Base-by-base conservation (phyloP, 2,797 vertebrate genomes). In the Acanthurus tractus region DNA sequence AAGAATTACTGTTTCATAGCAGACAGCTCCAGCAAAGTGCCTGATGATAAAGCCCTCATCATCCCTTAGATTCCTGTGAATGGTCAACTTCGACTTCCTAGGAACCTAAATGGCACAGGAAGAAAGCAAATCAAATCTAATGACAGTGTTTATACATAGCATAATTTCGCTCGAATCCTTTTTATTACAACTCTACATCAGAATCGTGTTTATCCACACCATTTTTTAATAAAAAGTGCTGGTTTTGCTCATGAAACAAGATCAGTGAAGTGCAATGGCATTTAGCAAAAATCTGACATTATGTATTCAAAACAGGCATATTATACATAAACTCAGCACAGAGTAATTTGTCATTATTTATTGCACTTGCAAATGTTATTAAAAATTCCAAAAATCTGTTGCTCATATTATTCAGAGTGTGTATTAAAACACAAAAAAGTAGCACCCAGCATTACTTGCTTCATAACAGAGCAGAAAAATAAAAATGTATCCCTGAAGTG, bases 11-110 rank as follows among this genome's bases (percentile, higher is more conserved):
- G 98, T 99, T 90, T 99, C 97, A n/a, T 99, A 99, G 94, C 98
- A 99, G 13, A 99, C 98, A 0, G 98, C 98, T 90, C 98, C 98
- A 14, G 98, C 98, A 84, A 99, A 99, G 91, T 99, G 98, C 44
- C 98, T 95, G 88, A 99, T 89, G 58, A 99, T 97, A 64, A 99
- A 99, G 77, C 98, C 98, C 86, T 99, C 98, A 0, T 99, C 98
- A 23, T 99, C 98, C 82, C 98, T 94, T 78, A 99, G 88, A 72
- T 99, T 99, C 82, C 98, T 96, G 86, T 99, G 98, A 86, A 99
- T 86, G 1, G 98, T 89, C 91, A 99, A 69, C 84, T 99, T 99
- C 8, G 98, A 99, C 83, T 99, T 99, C 84, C 98, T 96, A 20
- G 98, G 98, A 86, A 99, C 97, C 98, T 99, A 88, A 74, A 70